A percentile compares a stretch with the other conserved stretches of the same genome.
phyloP scores from a whole-genome alignment of 1,140 invertebrate genomes.

The Eurosta solidaginis region DNA sequence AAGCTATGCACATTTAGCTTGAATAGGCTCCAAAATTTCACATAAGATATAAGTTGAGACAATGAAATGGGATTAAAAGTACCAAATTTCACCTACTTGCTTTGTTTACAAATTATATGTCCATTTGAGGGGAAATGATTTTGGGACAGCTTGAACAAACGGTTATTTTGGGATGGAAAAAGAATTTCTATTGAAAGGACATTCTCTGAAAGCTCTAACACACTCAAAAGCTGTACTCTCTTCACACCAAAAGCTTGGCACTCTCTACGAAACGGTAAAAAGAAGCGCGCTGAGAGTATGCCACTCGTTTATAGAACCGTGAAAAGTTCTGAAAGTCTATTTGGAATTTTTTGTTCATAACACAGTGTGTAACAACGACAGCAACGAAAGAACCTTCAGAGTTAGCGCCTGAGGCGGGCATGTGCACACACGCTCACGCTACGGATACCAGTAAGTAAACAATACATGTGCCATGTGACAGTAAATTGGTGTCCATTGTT shows the following conservation, averaged over 20 bases:
- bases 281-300: not conserved
- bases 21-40: too few species aligned
- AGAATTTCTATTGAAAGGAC: not conserved
- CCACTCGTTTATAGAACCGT: not conserved
- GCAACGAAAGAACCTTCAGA: not conserved
- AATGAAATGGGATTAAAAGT: too few species aligned
- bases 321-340: too few species aligned
- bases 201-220: not conserved
- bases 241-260: not conserved
- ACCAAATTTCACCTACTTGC: not conserved
- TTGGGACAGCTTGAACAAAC: not conserved
- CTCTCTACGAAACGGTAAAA: not conserved
- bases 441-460: not conserved
- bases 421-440: not conserved
- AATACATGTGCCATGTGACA: slow-evolving; percentile 21
- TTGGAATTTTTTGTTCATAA: not conserved
- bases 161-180: not conserved
- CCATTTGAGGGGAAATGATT: not conserved
- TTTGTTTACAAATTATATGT: not conserved
- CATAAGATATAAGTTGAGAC: too few species aligned
- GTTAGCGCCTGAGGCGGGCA: not conserved
- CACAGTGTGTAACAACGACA: not conserved
- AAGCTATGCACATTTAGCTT: too few species aligned
- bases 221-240: not conserved
- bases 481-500: slow-evolving; percentile 21